Base-by-base conservation (phyloP, 2,113 vertebrate species). In the Eulacestoma nigropectus region DNA sequence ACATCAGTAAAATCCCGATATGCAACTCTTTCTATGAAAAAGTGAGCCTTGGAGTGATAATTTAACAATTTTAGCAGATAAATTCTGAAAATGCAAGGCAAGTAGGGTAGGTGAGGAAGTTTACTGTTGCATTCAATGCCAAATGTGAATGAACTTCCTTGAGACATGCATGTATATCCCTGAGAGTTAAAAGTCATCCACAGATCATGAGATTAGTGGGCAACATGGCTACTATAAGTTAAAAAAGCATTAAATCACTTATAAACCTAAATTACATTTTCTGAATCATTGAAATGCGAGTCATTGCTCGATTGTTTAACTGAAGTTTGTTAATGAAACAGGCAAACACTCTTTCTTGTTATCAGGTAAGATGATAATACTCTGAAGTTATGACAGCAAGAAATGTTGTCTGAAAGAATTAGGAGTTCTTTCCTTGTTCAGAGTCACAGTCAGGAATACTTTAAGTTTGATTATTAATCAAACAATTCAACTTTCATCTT, bases 1-100 rank as follows among this genome's bases (percentile, higher is more conserved):
- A 53, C 75, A 96, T 56, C 75, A 96, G 79, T 93, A 90, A 89
- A 92, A 92, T 42, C 52, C 64, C 92, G 59, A 92, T 75, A 95
- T 68, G 49, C 46, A 89, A 73, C 72, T 87, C 72, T 67, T 83
- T 81, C 94, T 68, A 75, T 59, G n/a, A 87, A 59, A 95, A 86
- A 93, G 18, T 14, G 53, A 93, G 65, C 70, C 55, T 87, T 67
- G 93, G 59, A 59, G 47, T 37, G 72, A 72, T 56, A 93, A 81
- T 13, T 52, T 56, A 81, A 80, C 65, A 62, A 83, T 73, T 87
- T 84, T 52, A 92, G 76, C 52, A 86, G 70, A 74, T 57, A 87
- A 88, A 92, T 63, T 60, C 60, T 84, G 68, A 63, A 68, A 88
- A 79, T 13, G 17, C 29, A 84, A 46, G 16, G 25, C 32, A 3